Evolutionary conservation across 92 coral and sea anemone species (phyloP).

Genomic region (Phenganax subtilis): DNA sequence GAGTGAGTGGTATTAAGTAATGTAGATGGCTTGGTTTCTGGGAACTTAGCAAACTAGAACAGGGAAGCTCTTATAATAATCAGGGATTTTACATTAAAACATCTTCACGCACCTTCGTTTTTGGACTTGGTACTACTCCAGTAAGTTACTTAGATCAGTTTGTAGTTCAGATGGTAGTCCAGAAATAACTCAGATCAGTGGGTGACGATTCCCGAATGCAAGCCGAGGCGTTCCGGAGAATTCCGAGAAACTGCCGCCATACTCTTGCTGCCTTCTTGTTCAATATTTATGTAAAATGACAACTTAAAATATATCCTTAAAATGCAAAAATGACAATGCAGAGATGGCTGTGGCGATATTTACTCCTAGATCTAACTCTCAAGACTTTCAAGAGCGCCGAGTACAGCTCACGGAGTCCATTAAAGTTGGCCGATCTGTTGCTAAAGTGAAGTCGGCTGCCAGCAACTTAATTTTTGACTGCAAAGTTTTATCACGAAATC

Average conservation of each 20-base stretch:
- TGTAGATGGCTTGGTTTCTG: too few species aligned
- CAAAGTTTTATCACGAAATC: constrained; percentile 96
- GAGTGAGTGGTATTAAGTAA: too few species aligned
- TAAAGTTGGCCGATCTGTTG: constrained; percentile 97
- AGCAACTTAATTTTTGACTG: constrained; percentile 94
- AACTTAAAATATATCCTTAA: constrained; percentile 7
- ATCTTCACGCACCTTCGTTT: too few species aligned
- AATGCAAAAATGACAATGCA: constrained; percentile 79
- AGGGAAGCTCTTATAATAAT: too few species aligned
- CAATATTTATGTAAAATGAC: constrained; percentile 14
- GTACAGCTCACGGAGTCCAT: constrained; percentile 72
- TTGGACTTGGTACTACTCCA: too few species aligned
- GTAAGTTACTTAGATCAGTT: too few species aligned
- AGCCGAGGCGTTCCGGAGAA: not conserved
- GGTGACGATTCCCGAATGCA: not conserved
- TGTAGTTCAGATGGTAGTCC: too few species aligned
- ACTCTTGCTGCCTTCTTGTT: not conserved
- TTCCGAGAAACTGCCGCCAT: constrained; percentile 21
- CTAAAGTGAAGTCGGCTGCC: constrained; percentile 86
- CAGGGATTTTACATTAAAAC: too few species aligned
- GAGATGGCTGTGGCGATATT: constrained; percentile 99
- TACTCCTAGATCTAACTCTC: constrained; percentile 92
- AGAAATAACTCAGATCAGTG: not conserved
- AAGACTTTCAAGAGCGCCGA: constrained; percentile 90
- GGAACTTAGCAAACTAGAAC: too few species aligned